Base-by-base conservation (phyloP, 2,888 invertebrate genomes). In the Vannuccia rotundouncinata region DNA sequence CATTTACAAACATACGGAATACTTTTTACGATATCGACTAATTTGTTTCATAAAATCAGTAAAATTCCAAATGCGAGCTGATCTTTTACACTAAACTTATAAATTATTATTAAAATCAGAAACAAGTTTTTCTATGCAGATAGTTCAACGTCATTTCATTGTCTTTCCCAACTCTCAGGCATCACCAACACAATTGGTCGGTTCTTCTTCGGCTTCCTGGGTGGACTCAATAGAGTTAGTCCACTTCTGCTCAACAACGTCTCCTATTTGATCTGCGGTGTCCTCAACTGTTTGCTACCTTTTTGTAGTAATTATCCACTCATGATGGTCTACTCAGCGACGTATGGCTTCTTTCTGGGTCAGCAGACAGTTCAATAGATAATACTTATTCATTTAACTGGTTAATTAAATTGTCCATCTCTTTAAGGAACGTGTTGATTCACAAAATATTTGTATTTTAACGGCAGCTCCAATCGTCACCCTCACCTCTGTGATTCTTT, bases 401-500 rank as follows among this genome's bases (percentile, higher is more conserved):
- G 45, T 45, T 45, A 45, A 45, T 45, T 45, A 13, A 5, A 13
- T 45, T 17, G 45, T 45, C 45, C 5, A 13, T 45, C 45, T 17
- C 5, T 45, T 45, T 45, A 5, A 5, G 5, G 45, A 13, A 45
- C n/a, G n/a, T 45, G 17, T 45, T 17, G 45, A 5, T 45, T 17
- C 45, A 13, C 17, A 45, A 45, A 13, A 13, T 45, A 17, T 13
- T 45, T 17, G 5, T 17, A 45, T 45, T 45, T 45, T 45, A 45
- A n/a, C n/a, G n/a, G n/a, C n/a, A n/a, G n/a, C n/a, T n/a, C n/a
- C n/a, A n/a, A 10, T 59, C 10, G 96, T 99, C 86, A 96, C 97
- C 10, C 90, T 99, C 81, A 98, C 98, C 66, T 98, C 98, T 77
- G 97, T 98, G 86, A 95, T 98, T 86, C 91, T 99, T 82, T 96